Base-by-base conservation (phyloP, 2,797 vertebrate genomes). In the Dallia pectoralis region DNA sequence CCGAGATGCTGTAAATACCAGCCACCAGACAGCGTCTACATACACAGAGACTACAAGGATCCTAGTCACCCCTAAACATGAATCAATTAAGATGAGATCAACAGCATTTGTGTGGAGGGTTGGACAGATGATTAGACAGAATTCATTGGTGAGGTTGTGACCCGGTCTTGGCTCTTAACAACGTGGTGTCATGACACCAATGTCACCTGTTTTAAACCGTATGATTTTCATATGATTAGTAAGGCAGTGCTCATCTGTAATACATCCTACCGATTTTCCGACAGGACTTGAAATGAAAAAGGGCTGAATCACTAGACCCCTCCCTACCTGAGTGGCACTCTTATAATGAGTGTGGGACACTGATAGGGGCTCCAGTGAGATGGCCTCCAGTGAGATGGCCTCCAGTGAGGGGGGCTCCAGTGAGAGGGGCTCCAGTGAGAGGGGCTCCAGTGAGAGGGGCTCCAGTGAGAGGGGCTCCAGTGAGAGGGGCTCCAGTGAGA, bases 51-150 rank as follows among this genome's bases (percentile, higher is more conserved):
- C n/a, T 11, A 59, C 3, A 59, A 12, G 22, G n/a, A 59, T 22
- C 53, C 8, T 22, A 22, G 51, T 56, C 51, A 56, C n/a, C 19
- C 51, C 22, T 25, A 1, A n/a, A 59, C 53, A 59, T 19, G 18
- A 4, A 51, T 51, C 22, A 19, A 22, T 56, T 56, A 25, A 9
- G 22, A 8, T 59, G 25, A 59, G 22, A 25, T 12, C 14, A 59
- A 59, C 22, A 25, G 22, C 11, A 27, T 44, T 44, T 44, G 22
- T 59, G 22, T 5, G n/a, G 22, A 56, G 2, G 53, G n/a, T 40
- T 69, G 63, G 59, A 62, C 74, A 75, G 77, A 74, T 47, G 16
- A 27, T 48, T 63, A 32, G 3, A 30, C 0, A 44, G 40, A 11
- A 12, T 44, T 44, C 40, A 64, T 64, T 18, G 16, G 29, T 64